Percentiles rank a stretch among this genome's conserved stretches.
Evolutionary conservation across 2,888 invertebrate species (phyloP).

Genomic region (Bombylius major): DNA sequence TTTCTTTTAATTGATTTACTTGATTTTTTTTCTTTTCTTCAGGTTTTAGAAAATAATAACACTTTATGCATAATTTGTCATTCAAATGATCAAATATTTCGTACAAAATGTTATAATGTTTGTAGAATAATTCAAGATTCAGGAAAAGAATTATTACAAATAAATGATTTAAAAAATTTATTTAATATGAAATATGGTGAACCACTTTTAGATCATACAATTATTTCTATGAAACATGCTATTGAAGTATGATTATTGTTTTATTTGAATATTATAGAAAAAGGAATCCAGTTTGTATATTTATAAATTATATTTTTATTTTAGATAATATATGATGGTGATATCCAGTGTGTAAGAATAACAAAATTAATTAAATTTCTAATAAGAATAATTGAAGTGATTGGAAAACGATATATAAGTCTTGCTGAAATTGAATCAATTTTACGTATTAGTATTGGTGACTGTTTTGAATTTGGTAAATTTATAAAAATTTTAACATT

Average conservation of each 20-base stretch:
- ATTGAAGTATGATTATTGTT: conserved; percentile 25
- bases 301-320: no score
- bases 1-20: background rate
- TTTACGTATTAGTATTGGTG: conserved; percentile 24
- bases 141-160: conserved; percentile 17
- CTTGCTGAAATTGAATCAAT: conserved; percentile 29
- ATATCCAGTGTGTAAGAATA: conserved; percentile 22
- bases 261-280: background rate
- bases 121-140: conserved; percentile 22
- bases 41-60: conserved; percentile 25
- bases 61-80: conserved; percentile 32
- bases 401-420: conserved; percentile 26
- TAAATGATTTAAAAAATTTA: conserved; percentile 23
- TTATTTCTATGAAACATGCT: conserved; percentile 33
- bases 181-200: conserved; percentile 26
- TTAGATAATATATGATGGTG: conserved; percentile 24
- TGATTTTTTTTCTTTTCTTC: background rate
- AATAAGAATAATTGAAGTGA: conserved; percentile 25
- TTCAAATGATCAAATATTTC: conserved; percentile 28
- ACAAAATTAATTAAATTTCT: conserved; percentile 29
- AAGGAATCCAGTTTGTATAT: no score
- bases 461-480: conserved; percentile 28
- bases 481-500: background rate
- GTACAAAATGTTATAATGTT: conserved; percentile 29
- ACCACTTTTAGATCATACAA: conserved; percentile 21